These are phyloP conservation scores for Aspidoscelis tigris DNA, from an alignment of 2,113 vertebrate species.

Conservation along the genomic window DNA sequence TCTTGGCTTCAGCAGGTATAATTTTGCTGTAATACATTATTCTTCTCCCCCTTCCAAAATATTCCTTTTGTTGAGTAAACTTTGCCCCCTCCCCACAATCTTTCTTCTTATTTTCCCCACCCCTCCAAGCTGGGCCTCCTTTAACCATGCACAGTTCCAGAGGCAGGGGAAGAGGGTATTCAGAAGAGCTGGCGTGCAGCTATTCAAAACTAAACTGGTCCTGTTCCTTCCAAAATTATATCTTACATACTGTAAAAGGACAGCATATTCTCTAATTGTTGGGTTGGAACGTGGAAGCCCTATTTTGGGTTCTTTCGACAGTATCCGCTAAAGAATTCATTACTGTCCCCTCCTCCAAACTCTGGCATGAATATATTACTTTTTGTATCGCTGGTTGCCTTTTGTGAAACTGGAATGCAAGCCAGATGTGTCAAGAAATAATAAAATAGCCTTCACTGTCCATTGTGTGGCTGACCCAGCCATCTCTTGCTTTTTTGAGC, in stretches of 20 bases:
- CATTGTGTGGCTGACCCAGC: not conserved
- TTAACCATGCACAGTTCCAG: not conserved
- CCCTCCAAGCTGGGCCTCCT: not conserved
- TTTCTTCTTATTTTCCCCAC: too few species aligned
- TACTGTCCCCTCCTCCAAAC: not conserved
- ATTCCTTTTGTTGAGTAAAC: not conserved
- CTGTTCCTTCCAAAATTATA: constrained; percentile 22
- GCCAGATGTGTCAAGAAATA: not conserved
- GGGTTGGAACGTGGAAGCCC: not conserved
- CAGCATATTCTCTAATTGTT: not conserved
- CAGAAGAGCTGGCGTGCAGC: constrained; percentile 5
- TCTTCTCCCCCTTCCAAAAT: not conserved
- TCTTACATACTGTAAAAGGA: not conserved
- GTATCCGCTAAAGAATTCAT: not conserved
- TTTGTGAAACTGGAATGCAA: constrained; percentile 25
- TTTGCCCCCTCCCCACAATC: not conserved
- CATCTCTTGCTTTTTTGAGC: not conserved
- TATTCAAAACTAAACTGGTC: not conserved
- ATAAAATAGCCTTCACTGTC: not conserved
- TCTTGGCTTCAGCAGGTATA: not conserved
- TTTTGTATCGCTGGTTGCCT: not conserved
- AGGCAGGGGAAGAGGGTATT: not conserved
- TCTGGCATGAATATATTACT: not conserved
- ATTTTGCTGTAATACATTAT: constrained; percentile 7
- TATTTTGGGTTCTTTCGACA: constrained; percentile 12